Evolutionary conservation across 2,888 invertebrate genomes (phyloP).

Genomic region (Gymnoscelis rufifasciata): DNA sequence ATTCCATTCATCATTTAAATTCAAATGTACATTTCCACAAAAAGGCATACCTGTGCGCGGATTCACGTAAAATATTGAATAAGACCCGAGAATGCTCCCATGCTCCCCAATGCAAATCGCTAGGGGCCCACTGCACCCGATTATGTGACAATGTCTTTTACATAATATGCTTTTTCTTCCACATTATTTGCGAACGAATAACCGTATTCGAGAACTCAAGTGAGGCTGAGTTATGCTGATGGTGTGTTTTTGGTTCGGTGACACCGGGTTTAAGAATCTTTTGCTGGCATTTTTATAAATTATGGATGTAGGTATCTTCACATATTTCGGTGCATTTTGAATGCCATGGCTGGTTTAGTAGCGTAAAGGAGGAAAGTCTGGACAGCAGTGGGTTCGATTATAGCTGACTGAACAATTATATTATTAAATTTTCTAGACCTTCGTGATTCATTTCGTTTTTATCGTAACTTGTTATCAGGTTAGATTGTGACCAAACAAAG

Average conservation of each 20-base stretch:
- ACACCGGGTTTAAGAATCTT: not conserved
- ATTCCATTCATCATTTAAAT: not conserved
- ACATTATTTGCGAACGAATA: conserved; percentile 21
- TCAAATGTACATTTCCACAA: not conserved
- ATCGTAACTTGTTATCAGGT: no score
- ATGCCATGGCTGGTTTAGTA: no score
- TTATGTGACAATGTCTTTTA: conserved; percentile 44
- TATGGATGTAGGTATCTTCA: no score
- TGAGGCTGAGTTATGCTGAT: conserved; percentile 4
- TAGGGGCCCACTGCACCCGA: conserved; percentile 40
- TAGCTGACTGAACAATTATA: no score
- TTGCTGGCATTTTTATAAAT: not conserved
- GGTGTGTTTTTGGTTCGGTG: not conserved
- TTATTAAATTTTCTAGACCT: no score
- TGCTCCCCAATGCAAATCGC: conserved; percentile 45
- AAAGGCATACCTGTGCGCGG: conserved; percentile 24
- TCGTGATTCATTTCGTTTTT: no score
- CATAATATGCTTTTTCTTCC: conserved; percentile 29
- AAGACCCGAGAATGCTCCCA: conserved; percentile 20
- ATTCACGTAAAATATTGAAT: conserved; percentile 38
- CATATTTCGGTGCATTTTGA: no score
- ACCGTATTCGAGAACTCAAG: conserved; percentile 6
- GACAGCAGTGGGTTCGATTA: no score
- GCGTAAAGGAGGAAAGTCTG: no score
- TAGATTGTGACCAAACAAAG: no score